Evolutionary conservation across 2,113 vertebrate genomes (phyloP).

Genomic region (Sardina pilchardus): DNA sequence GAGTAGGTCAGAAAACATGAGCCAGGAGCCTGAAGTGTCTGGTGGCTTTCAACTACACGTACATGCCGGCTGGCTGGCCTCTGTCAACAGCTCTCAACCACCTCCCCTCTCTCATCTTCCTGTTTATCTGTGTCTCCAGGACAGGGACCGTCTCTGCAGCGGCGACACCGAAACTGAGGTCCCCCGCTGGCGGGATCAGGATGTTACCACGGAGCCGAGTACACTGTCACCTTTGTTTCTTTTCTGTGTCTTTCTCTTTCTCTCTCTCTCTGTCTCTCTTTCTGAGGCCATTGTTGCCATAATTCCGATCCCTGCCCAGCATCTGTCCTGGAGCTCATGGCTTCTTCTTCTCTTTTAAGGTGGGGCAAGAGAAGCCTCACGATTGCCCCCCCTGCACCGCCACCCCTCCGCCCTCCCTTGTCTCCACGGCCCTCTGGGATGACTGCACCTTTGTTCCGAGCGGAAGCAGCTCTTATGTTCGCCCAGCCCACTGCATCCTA

Average conservation of each 20-base stretch:
- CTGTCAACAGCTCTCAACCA: background rate
- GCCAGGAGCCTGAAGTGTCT: background rate
- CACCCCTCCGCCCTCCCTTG: background rate
- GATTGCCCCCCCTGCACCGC: constrained; percentile 20
- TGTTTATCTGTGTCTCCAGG: constrained; percentile 8
- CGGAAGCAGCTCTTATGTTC: constrained; percentile 45
- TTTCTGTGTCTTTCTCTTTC: constrained; percentile 37
- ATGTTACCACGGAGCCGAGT: constrained; percentile 57
- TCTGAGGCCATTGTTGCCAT: constrained; percentile 48
- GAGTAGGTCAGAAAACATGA: background rate
- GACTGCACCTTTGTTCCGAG: constrained; percentile 41
- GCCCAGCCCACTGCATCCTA: constrained; percentile 21
- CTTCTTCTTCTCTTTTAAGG: constrained; percentile 29
- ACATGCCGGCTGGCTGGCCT: background rate
- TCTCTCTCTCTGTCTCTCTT: constrained; percentile 51
- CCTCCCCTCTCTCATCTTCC: background rate
- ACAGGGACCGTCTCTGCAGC: background rate
- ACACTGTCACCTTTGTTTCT: constrained; percentile 43
- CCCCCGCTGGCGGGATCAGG: constrained; percentile 67
- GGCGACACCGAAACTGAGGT: constrained; percentile 30
- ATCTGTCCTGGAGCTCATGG: constrained; percentile 29
- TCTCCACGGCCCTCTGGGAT: constrained; percentile 20
- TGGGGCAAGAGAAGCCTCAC: constrained; percentile 36
- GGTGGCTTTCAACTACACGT: background rate
- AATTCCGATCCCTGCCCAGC: constrained; percentile 29